These are phyloP conservation scores for Zaprionus tsacasi DNA, from an alignment of 1,140 invertebrate species.

Conservation along the genomic window DNA sequence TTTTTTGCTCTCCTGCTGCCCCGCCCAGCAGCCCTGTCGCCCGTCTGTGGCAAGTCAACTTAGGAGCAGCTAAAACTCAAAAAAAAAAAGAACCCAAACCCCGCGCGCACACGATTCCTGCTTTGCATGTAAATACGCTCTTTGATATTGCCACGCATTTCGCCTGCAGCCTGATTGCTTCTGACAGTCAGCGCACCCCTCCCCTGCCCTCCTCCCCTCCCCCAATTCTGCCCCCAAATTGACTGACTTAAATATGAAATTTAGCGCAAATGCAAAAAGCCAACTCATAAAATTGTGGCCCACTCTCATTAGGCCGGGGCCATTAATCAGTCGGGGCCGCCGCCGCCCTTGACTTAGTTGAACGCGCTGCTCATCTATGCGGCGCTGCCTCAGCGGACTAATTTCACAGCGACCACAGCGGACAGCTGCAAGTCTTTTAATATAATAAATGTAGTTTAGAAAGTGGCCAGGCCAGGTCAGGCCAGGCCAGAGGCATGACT, in stretches of 20 bases:
- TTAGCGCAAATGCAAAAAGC: slow-evolving; percentile 34
- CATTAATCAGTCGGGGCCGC: slow-evolving; percentile 44
- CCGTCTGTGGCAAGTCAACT: slow-evolving; percentile 3
- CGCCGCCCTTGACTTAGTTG: slow-evolving; percentile 65
- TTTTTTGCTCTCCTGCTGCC: slow-evolving; percentile 60
- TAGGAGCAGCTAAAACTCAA: neutral
- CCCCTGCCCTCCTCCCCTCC: neutral
- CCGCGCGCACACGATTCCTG: slow-evolving; percentile 43
- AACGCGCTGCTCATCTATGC: slow-evolving; percentile 35
- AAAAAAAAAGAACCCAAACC: too few relatives aligned
- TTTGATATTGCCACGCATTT: slow-evolving; percentile 74
- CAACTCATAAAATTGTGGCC: slow-evolving; percentile 35
- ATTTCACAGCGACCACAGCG: slow-evolving; percentile 33
- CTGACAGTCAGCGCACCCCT: slow-evolving; percentile 46
- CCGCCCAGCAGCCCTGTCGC: neutral
- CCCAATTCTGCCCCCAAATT: slow-evolving; percentile 10
- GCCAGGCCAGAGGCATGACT: neutral
- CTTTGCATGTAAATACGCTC: slow-evolving; percentile 82
- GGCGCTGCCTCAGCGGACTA: slow-evolving; percentile 16
- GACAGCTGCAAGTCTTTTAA: slow-evolving; percentile 36
- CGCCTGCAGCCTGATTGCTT: slow-evolving; percentile 80
- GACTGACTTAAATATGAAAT: slow-evolving; percentile 53
- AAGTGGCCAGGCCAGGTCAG: neutral
- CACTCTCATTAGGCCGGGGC: slow-evolving; percentile 41
- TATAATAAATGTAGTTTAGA: slow-evolving; percentile 4